phyloP scores from a whole-genome alignment of 53 echinoderm and acorn worm genomes.

The Patiria pectinifera region DNA sequence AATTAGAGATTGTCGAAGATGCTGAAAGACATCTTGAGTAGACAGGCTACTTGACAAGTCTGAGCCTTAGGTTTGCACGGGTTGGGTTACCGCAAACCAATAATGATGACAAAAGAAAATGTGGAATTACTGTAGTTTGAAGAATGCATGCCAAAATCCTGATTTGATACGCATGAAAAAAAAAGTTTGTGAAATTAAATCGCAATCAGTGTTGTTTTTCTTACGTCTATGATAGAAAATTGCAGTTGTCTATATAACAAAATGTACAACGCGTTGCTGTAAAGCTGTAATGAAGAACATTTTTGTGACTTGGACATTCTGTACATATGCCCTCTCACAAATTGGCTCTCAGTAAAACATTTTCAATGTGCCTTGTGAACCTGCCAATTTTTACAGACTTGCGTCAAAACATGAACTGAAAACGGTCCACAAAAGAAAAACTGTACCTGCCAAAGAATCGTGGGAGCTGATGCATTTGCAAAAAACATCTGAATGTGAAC shows the following conservation, averaged over 20 bases:
- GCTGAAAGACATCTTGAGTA: neutral
- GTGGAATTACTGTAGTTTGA: neutral
- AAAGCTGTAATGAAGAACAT: neutral
- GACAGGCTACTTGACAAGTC: neutral
- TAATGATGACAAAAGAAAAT: neutral
- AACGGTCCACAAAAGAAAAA: neutral
- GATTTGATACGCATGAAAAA: neutral
- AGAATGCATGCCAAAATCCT: constrained; percentile 11
- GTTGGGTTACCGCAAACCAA: neutral
- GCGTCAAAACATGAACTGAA: neutral
- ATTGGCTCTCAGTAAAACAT: neutral
- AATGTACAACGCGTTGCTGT: neutral
- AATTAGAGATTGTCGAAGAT: neutral
- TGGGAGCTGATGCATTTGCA: neutral
- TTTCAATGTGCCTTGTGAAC: neutral
- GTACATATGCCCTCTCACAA: neutral
- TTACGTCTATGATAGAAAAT: neutral
- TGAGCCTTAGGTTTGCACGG: neutral
- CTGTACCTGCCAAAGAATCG: neutral
- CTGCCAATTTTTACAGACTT: neutral
- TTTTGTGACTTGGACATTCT: neutral
- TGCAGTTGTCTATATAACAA: neutral
- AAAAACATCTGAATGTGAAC: neutral
- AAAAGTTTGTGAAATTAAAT: neutral
- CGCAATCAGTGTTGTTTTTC: neutral